Evolutionary conservation across 1,140 invertebrate genomes (phyloP), one percentile per base, ranked within the genome.

Genomic region (Penaeus indicus): DNA sequence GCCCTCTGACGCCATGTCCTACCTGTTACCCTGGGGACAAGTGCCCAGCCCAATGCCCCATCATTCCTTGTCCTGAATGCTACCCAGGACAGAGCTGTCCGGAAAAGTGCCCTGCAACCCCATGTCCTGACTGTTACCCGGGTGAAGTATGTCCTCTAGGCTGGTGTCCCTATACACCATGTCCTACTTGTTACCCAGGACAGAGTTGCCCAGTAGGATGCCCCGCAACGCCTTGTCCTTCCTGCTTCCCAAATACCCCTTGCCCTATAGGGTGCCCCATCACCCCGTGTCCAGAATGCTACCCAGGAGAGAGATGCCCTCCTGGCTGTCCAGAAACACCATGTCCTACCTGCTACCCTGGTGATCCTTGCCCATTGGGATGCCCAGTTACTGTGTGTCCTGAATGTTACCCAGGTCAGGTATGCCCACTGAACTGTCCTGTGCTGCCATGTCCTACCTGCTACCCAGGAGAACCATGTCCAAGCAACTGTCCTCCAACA

Each of bases 1-100:
- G 84, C 62, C 83, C 83, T 21, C 11, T 54, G 38, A 85, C 84
- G 27, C 69, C 84, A 25, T 85, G 84, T 62, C 84, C 84, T n/a
- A 54, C 54, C 13, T 85, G 84, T 16, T 85, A 85, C 27, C 84
- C 69, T 21, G 84, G 84, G 32, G 69, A 84, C 16, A 19, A n/a
- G 75, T 84, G 83, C 27, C 83, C 83, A 11, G 25, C 2, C 5
- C 64, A 54, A 27, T 84, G 83, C 25, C 64, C 83, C 19, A 4
- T 25, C 54, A 84, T 32, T 21, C 83, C 67, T 25, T 84, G 83
- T 54, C 83, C 83, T 25, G 54, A 47, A 8, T 84, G 83, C 83
- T 84, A 84, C 13, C 25, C 47, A 22, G 83, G 83, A 54, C 64
- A 84, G n/a, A 75, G 38, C 18, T 84, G 83, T 21, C 83, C 83